Base-by-base conservation (phyloP, 2,888 invertebrate species). In the Epistrophella euchroma region DNA sequence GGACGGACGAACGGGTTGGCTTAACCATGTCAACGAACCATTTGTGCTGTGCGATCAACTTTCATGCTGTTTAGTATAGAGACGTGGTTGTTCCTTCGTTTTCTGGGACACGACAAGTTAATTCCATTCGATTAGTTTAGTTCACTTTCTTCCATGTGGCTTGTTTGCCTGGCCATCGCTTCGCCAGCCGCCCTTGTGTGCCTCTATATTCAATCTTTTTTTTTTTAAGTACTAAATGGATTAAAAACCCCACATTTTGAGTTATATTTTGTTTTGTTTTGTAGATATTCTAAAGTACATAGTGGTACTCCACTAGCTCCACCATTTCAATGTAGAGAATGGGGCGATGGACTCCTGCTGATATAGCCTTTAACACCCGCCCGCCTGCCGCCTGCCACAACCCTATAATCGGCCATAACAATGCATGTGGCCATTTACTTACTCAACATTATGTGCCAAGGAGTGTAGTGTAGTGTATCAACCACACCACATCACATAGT, bases 101-200 rank as follows among this genome's bases (percentile, higher is more conserved):
- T 82, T 77, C 86, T 82, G 82, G 77, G 77, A 81, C 86, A 86
- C 74, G 78, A 82, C 86, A 86, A 86, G 77, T 86, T 86, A 86
- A 86, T 86, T 78, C 86, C 82, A 78, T 81, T 86, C 86, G 86
- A 86, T 82, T 71, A 81, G 82, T 86, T 82, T 66, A 76, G 82
- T 86, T 86, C 64, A 74, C 66, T 66, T 86, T 77, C 81, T 71
- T 86, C 86, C 35, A 25, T 76, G 85, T 68, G 73, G 76, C 37
- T 68, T 68, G 68, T 52, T 52, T 68, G 50, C 52, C 19, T 22
- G 47, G 50, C 35, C 50, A 50, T 66, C 32, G 15, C 47, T 17
- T 19, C 11, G 25, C n/a, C 43, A 35, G 22, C 7, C 43, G 19
- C 32, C 15, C 55, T 72, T 35, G 22, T 40, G 22, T 19, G 19